Conservation (phyloP, 2,888 invertebrate genomes). For the Galeruca laticollis region DNA sequence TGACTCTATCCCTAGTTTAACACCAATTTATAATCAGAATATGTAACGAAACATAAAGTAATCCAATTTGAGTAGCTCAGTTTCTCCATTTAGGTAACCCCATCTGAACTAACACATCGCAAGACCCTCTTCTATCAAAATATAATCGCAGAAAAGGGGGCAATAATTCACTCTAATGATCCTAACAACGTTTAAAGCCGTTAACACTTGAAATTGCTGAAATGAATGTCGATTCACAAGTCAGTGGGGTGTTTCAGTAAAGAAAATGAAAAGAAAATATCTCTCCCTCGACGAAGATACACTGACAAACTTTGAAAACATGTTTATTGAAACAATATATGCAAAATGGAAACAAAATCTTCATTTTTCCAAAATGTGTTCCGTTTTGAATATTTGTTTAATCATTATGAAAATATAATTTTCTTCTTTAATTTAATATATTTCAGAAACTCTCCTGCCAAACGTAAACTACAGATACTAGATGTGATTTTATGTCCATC, state of each 20-base stretch:
- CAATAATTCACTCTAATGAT: constrained; percentile 53
- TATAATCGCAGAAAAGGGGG: constrained; percentile 47
- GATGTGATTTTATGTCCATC: too few species aligned
- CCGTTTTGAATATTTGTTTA: too few species aligned
- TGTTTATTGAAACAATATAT: too few species aligned
- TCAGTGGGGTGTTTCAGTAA: constrained; percentile 23
- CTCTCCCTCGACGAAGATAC: not conserved
- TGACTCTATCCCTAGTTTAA: constrained; percentile 12
- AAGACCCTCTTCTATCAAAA: constrained; percentile 45
- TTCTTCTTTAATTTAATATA: too few species aligned
- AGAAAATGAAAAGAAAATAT: constrained; percentile 15
- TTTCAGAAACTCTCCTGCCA: too few species aligned
- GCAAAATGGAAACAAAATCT: too few species aligned
- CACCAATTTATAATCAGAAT: constrained; percentile 28
- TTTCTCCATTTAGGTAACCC: constrained; percentile 44
- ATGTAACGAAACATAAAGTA: constrained; percentile 37
- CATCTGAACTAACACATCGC: constrained; percentile 30
- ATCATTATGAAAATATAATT: too few species aligned
- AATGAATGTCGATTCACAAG: constrained; percentile 47
- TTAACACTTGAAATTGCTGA: constrained; percentile 53
- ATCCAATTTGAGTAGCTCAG: constrained; percentile 45
- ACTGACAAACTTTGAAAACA: not conserved
- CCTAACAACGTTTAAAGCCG: constrained; percentile 50
- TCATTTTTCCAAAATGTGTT: too few species aligned
- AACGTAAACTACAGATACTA: too few species aligned